Percentiles rank a stretch among this genome's conserved stretches.
These are phyloP conservation scores for Trachemys scripta DNA, from an alignment of 2,113 vertebrate species.

Conservation along the genomic window DNA sequence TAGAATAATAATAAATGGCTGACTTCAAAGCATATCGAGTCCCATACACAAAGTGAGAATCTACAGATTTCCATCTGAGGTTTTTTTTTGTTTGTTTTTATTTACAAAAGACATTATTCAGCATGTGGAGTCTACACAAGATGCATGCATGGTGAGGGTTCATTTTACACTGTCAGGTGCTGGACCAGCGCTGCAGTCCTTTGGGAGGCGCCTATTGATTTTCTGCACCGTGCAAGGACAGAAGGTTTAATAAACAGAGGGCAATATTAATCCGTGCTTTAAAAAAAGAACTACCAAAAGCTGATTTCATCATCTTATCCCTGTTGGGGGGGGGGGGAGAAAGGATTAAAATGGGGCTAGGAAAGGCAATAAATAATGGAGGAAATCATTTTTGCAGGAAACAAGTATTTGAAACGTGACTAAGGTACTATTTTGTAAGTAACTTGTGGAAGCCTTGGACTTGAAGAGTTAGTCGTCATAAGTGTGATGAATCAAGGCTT, in stretches of 20 bases:
- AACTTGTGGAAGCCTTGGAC: background rate
- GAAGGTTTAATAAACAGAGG: background rate
- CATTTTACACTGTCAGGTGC: conserved; percentile 31
- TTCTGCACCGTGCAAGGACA: conserved; percentile 28
- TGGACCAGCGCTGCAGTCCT: background rate
- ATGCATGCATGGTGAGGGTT: background rate
- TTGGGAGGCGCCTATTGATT: conserved; percentile 42
- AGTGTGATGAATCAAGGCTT: background rate
- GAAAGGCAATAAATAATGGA: background rate
- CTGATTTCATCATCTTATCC: background rate
- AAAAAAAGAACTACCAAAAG: background rate
- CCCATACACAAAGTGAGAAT: background rate
- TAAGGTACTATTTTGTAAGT: background rate
- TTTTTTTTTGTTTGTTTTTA: background rate
- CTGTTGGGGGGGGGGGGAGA: background rate
- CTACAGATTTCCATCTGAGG: background rate
- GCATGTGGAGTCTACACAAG: background rate
- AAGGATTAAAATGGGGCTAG: background rate
- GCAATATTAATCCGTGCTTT: background rate
- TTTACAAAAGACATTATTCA: background rate
- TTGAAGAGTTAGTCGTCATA: background rate
- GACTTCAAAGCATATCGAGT: conserved; percentile 18
- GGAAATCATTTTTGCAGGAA: background rate
- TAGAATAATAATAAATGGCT: conserved; percentile 17
- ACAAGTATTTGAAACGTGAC: background rate